A percentile compares a stretch with the other conserved stretches of the same genome.
Evolutionary conservation across 2,797 vertebrate genomes (phyloP).

Genomic region (Syndactyla subalaris): DNA sequence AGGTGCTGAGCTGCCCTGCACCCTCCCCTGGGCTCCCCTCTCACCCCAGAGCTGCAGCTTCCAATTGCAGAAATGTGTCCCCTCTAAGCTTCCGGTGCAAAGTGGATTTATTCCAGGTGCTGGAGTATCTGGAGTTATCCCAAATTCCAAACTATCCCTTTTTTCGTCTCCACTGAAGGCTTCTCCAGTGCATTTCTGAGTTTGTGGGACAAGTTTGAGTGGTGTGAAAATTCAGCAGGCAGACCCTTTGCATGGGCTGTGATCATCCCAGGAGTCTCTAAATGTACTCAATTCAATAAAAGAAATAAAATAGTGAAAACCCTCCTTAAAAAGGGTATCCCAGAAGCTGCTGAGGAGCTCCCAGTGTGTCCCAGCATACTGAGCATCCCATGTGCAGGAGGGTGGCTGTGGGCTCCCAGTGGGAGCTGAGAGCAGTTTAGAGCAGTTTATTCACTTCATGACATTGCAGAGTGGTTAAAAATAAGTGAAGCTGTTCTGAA

Average conservation of each 20-base stretch:
- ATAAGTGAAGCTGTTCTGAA: not conserved
- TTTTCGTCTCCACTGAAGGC: not conserved
- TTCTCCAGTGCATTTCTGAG: not conserved
- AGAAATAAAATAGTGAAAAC: rapidly evolving
- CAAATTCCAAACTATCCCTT: not conserved
- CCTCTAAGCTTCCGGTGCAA: rapidly evolving
- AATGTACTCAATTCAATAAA: not conserved
- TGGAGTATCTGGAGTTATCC: not conserved
- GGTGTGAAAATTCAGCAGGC: not conserved
- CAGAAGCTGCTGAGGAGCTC: not conserved
- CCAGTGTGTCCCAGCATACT: rapidly evolving
- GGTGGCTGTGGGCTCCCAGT: not conserved
- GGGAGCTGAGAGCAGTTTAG: not conserved
- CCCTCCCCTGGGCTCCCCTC: not conserved
- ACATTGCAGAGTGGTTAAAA: not conserved
- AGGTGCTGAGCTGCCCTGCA: not conserved
- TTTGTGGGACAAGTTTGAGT: not conserved
- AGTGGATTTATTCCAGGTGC: not conserved
- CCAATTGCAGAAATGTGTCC: not conserved
- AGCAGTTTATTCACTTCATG: not conserved
- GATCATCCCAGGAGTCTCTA: not conserved
- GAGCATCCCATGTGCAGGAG: rapidly evolving
- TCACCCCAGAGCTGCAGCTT: not conserved
- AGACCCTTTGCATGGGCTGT: rapidly evolving
- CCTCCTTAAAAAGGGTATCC: too few species aligned